Evolutionary conservation across 1,140 invertebrate genomes (phyloP).

Genomic region (Metopolophium dirhodum): DNA sequence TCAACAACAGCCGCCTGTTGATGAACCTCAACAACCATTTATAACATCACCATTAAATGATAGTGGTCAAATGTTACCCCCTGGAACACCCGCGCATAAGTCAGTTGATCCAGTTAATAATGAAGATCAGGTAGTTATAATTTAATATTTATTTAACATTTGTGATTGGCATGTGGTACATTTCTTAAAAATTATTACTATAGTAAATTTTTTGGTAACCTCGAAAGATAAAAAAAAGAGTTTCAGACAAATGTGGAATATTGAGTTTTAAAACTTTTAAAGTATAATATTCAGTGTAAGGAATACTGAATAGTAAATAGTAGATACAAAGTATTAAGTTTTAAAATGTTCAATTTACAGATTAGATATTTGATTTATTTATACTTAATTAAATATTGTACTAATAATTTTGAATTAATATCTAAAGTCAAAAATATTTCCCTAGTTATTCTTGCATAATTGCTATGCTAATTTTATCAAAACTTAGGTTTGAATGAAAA

Average conservation of each 20-base stretch:
- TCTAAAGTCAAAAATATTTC: no score
- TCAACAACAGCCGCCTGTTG: constrained; percentile 18
- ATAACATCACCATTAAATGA: constrained; percentile 60
- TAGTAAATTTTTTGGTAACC: not conserved
- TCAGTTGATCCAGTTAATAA: constrained; percentile 9
- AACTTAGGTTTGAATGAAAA: not conserved
- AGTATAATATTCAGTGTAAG: no score
- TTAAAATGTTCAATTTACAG: no score
- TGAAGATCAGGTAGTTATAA: constrained; percentile 42
- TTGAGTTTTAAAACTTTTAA: not conserved
- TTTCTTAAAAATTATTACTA: not conserved
- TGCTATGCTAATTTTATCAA: not conserved
- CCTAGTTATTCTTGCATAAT: not conserved
- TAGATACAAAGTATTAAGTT: no score
- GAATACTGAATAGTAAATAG: no score
- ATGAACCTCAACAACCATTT: constrained; percentile 55
- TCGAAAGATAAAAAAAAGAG: not conserved
- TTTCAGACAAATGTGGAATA: not conserved
- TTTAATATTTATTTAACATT: not conserved
- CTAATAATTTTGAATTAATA: no score
- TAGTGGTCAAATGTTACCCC: constrained; percentile 42
- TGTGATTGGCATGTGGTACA: not conserved
- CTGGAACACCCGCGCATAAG: constrained; percentile 19
- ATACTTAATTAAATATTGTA: no score
- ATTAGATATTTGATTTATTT: no score